Evolutionary conservation across 2,113 vertebrate species (phyloP).

Genomic region (Odocoileus virginianus): DNA sequence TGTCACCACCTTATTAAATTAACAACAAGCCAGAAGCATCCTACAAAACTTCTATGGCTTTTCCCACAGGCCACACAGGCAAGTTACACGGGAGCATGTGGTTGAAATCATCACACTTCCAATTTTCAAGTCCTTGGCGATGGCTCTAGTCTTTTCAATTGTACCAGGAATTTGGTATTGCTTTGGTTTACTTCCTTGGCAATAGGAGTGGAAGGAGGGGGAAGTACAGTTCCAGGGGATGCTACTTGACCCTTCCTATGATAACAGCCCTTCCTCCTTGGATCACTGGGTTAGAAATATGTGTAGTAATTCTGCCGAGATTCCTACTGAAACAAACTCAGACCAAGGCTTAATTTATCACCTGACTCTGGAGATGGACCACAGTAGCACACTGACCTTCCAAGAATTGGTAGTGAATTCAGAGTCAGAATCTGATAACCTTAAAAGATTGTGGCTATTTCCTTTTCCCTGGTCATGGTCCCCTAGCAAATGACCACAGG

Average conservation of each 20-base stretch:
- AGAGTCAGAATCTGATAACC: not conserved
- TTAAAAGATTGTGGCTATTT: not conserved
- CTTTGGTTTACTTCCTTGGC: not conserved
- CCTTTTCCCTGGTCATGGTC: not conserved
- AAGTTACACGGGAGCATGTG: not conserved
- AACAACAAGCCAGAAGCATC: conserved; percentile 1
- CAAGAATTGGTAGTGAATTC: conserved; percentile 15
- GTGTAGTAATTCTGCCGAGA: not conserved
- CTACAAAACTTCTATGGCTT: not conserved
- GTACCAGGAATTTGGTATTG: not conserved
- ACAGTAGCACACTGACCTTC: not conserved
- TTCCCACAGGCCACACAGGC: not conserved
- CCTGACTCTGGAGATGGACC: not conserved
- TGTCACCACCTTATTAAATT: not conserved
- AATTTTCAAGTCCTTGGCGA: not conserved
- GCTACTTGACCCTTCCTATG: not conserved
- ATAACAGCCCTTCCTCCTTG: not conserved
- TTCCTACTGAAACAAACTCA: not conserved
- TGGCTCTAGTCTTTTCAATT: not conserved
- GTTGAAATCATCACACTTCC: not conserved
- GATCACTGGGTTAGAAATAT: conserved; percentile 8
- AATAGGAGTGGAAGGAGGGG: not conserved
- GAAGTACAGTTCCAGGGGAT: not conserved
- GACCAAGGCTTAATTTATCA: not conserved
- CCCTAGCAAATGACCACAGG: not conserved